Conservation (phyloP, 2,113 vertebrate species). For the Bagarius yarrelli region DNA sequence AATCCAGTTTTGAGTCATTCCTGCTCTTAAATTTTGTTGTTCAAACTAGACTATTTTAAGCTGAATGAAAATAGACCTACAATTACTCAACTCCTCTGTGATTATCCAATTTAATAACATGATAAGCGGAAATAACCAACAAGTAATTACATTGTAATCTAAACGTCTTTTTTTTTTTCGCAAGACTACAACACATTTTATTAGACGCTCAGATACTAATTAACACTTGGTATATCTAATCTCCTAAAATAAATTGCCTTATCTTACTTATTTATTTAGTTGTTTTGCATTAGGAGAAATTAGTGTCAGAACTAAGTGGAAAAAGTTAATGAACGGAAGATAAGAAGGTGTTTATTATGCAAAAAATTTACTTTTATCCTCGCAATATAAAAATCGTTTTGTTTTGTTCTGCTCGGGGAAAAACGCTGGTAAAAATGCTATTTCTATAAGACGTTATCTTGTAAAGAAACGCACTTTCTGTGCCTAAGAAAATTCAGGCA, state of each 20-base stretch:
- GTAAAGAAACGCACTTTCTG: slow-evolving; percentile 12
- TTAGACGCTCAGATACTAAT: slow-evolving; percentile 30
- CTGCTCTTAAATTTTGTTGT: too few species aligned
- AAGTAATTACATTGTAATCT: slow-evolving; percentile 35
- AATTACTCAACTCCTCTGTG: background rate
- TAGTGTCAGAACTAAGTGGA: slow-evolving; percentile 42
- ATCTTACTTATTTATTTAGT: slow-evolving; percentile 40
- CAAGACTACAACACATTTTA: slow-evolving; percentile 13
- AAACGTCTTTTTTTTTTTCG: background rate
- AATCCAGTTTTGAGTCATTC: too few species aligned
- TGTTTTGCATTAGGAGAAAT: slow-evolving; percentile 47
- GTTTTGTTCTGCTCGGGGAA: too few species aligned
- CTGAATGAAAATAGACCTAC: background rate
- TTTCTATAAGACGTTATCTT: background rate
- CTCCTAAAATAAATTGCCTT: slow-evolving; percentile 40
- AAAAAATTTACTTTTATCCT: slow-evolving; percentile 35
- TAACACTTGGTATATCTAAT: slow-evolving; percentile 49
- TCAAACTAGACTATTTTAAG: background rate
- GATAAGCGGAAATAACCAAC: slow-evolving; percentile 18
- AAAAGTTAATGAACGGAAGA: slow-evolving; percentile 51
- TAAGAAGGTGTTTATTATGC: slow-evolving; percentile 43
- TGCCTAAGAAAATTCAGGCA: background rate
- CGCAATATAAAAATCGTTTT: background rate
- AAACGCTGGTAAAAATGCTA: slow-evolving; percentile 2
- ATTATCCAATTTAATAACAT: slow-evolving; percentile 12